phyloP scores from a whole-genome alignment of 2,113 vertebrate species.

The Nothocercus julius region DNA sequence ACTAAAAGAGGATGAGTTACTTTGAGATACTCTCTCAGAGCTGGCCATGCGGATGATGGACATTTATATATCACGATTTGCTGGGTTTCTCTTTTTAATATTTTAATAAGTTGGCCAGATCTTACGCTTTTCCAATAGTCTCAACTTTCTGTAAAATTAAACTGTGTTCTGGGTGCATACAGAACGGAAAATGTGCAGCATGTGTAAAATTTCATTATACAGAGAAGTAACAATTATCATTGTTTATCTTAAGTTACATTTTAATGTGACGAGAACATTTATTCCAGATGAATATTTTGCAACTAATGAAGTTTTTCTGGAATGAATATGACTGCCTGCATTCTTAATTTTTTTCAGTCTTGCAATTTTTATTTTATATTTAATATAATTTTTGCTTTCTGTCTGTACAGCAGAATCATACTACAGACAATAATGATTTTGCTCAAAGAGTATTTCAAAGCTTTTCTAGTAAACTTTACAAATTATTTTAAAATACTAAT shows the following conservation, averaged over 20 bases:
- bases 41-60: not conserved
- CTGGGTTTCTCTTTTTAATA: not conserved
- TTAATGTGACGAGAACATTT: not conserved
- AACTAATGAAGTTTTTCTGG: not conserved
- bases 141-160: not conserved
- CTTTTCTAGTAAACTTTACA: not conserved
- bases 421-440: not conserved
- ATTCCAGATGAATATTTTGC: not conserved
- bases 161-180: not conserved
- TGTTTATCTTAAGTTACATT: not conserved
- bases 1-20: not conserved
- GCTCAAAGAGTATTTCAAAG: not conserved
- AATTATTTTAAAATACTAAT: not conserved
- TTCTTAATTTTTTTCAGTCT: not conserved
- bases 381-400: not conserved
- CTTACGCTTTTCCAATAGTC: not conserved
- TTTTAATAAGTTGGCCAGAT: not conserved
- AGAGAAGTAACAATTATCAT: not conserved
- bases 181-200: not conserved
- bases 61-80: not conserved
- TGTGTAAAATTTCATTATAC: accelerated
- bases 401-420: not conserved
- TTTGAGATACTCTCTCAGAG: not conserved
- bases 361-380: not conserved
- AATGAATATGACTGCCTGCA: not conserved